These are phyloP conservation scores for Myotis yumanensis DNA, from an alignment of 2,113 vertebrate genomes.

Conservation along the genomic window DNA sequence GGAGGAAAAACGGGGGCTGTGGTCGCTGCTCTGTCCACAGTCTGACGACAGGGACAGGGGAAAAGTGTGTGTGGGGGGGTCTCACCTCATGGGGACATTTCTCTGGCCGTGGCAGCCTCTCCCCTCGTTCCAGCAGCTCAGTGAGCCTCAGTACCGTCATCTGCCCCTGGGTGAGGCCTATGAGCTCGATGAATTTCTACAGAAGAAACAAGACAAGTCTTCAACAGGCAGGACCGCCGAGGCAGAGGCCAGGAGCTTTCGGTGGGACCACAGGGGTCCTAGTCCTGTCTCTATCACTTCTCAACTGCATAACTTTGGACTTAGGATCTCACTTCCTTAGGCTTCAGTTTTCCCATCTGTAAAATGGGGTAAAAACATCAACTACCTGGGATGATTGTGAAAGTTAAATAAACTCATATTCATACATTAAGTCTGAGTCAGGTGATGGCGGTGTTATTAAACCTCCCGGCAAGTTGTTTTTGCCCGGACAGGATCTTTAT, in stretches of 20 bases:
- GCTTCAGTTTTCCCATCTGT: slow-evolving; percentile 9
- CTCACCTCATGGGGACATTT: slow-evolving; percentile 91
- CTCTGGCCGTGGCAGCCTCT: slow-evolving; percentile 87
- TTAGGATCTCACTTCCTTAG: background rate
- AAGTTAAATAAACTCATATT: background rate
- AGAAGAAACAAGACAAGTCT: background rate
- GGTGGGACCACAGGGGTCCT: no score
- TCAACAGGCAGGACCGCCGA: background rate
- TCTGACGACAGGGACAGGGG: accelerated
- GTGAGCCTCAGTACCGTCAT: slow-evolving; percentile 89
- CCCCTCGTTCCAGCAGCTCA: slow-evolving; percentile 85
- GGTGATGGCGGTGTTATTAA: background rate
- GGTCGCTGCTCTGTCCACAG: no score
- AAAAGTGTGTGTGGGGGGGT: accelerated
- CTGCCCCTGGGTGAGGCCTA: slow-evolving; percentile 83
- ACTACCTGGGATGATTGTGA: background rate
- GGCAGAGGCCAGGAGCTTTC: background rate
- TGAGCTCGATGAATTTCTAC: slow-evolving; percentile 91
- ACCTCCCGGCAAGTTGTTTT: background rate
- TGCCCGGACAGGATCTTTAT: background rate
- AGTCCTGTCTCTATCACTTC: background rate
- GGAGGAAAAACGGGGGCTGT: background rate
- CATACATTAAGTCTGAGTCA: background rate
- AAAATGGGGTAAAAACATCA: background rate
- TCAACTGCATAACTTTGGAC: background rate